Percentiles rank a stretch among this genome's conserved stretches.
Conservation (phyloP, 1,140 invertebrate species). For the Psix sp. region DNA sequence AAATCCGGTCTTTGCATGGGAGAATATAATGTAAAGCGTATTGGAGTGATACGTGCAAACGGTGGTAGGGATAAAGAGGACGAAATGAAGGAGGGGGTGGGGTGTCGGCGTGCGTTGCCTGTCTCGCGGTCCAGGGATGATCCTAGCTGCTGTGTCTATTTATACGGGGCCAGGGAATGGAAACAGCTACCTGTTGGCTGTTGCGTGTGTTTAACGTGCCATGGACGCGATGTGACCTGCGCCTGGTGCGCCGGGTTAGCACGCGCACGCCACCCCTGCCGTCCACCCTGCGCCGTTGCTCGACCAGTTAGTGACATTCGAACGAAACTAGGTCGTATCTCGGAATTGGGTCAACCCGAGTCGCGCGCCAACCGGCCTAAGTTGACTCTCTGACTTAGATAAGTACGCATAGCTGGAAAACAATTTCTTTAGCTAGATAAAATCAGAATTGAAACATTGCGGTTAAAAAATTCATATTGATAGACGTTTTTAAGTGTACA, state of each 20-base stretch:
- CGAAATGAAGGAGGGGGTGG: slow-evolving; percentile 50
- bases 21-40: slow-evolving; percentile 34
- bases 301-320: slow-evolving; percentile 51
- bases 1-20: slow-evolving; percentile 14
- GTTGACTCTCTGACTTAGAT: slow-evolving; percentile 11
- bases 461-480: no score
- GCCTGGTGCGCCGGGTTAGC: slow-evolving; percentile 34
- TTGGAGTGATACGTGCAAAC: slow-evolving; percentile 30
- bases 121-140: slow-evolving; percentile 68
- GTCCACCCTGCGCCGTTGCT: slow-evolving; percentile 17
- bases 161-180: slow-evolving; percentile 66
- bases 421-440: no score
- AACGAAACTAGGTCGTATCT: slow-evolving; percentile 64
- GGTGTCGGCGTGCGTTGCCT: slow-evolving; percentile 40
- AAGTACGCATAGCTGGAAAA: no score
- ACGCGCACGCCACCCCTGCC: slow-evolving; percentile 41
- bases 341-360: slow-evolving; percentile 55
- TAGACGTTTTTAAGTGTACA: no score
- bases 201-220: slow-evolving; percentile 39
- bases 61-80: slow-evolving; percentile 45
- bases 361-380: slow-evolving; percentile 26
- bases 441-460: no score
- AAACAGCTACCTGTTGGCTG: slow-evolving; percentile 72
- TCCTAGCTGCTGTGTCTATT: slow-evolving; percentile 71
- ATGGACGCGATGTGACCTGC: slow-evolving; percentile 49